Conservation (phyloP, 2,797 vertebrate genomes). For the Bryconaethiops microstoma region DNA sequence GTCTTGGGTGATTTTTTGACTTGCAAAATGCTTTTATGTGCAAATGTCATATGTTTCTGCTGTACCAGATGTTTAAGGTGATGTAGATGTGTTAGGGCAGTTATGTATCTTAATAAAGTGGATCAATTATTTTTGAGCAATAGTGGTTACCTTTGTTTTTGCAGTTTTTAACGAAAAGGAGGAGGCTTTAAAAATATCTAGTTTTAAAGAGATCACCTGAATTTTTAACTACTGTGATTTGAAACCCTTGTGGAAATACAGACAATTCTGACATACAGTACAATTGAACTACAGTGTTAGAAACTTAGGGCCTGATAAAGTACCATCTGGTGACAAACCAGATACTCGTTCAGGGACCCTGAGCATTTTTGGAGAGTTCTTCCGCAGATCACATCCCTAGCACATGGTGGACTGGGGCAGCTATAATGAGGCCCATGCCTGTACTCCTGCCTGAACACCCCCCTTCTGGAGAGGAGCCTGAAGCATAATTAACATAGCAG, state of each 20-base stretch:
- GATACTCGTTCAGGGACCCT: constrained; percentile 40
- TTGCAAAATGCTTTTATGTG: constrained; percentile 42
- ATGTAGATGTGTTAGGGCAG: constrained; percentile 29
- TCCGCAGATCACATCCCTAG: constrained; percentile 7
- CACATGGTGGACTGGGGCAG: constrained; percentile 36
- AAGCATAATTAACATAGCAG: constrained; percentile 70
- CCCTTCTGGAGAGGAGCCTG: constrained; percentile 60
- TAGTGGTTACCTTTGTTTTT: neutral
- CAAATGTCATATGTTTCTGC: constrained; percentile 54
- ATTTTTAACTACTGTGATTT: too few relatives aligned
- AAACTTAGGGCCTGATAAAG: constrained; percentile 34
- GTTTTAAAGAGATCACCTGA: neutral
- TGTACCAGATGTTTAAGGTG: constrained; percentile 56
- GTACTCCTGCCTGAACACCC: constrained; percentile 47
- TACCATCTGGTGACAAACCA: constrained; percentile 45
- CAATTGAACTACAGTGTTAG: constrained; percentile 39
- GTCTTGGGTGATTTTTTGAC: constrained; percentile 68
- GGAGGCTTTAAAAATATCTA: neutral
- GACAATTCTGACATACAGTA: neutral
- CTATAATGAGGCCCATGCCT: constrained; percentile 35
- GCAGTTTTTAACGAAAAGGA: neutral
- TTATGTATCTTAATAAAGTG: constrained; percentile 26
- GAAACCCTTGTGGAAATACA: neutral
- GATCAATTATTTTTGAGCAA: constrained; percentile 10
- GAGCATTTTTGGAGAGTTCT: constrained; percentile 19